Percentiles rank a stretch among this genome's conserved stretches.
Evolutionary conservation across 2,888 invertebrate genomes (phyloP).

Genomic region (Amphipoea lucens): DNA sequence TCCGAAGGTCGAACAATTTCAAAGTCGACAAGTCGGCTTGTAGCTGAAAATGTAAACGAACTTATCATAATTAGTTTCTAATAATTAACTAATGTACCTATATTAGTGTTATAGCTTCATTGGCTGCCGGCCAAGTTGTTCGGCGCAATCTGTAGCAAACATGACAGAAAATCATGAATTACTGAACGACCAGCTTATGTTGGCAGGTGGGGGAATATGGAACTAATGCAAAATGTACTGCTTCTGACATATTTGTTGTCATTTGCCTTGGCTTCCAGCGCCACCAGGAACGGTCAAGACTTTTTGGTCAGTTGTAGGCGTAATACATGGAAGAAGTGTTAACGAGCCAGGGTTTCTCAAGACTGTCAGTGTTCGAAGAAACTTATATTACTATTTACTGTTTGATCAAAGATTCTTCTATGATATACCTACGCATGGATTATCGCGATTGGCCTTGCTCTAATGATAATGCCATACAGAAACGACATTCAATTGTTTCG

Average conservation of each 20-base stretch:
- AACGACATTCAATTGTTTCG: neutral
- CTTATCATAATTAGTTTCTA: slow-evolving; percentile 41
- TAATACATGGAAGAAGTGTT: neutral
- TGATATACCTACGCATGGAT: neutral
- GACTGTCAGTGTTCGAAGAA: slow-evolving; percentile 4
- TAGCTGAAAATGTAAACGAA: slow-evolving; percentile 15
- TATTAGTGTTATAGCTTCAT: slow-evolving; percentile 32
- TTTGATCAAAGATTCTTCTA: slow-evolving; percentile 12
- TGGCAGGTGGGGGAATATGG: slow-evolving; percentile 3
- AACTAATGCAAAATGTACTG: neutral
- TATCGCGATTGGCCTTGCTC: neutral
- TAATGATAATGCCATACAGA: neutral
- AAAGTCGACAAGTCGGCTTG: slow-evolving; percentile 33
- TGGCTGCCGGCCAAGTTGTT: slow-evolving; percentile 40
- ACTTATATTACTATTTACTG: neutral
- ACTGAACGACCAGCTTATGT: slow-evolving; percentile 32
- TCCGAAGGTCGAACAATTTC: slow-evolving; percentile 25
- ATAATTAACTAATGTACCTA: slow-evolving; percentile 47
- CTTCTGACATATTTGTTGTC: slow-evolving; percentile 6
- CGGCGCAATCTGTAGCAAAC: slow-evolving; percentile 51
- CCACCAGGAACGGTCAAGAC: neutral
- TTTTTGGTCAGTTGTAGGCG: neutral
- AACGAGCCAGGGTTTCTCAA: neutral
- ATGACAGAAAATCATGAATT: slow-evolving; percentile 44
- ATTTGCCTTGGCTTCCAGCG: neutral